Base-by-base conservation (phyloP, 2,113 vertebrate species). In the Urocolius indicus region DNA sequence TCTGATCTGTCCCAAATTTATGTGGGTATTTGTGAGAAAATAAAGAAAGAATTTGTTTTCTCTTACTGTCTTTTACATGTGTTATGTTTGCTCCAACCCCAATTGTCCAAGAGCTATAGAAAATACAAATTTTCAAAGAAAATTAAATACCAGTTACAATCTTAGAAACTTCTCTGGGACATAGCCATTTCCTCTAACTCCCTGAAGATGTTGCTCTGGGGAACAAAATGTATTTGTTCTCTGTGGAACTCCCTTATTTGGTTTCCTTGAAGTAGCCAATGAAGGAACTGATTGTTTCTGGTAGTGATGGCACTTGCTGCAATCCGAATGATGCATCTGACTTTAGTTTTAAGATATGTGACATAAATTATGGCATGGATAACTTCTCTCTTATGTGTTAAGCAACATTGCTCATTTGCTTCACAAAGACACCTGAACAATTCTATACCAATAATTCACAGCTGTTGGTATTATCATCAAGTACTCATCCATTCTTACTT, bases 251-350 rank as follows among this genome's bases (percentile, higher is more conserved):
- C 87, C 23, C 49, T 92, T 94, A 66, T 86, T 91, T 84, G 55
- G 16, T 89, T 93, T 89, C 38, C 52, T 87, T 77, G 84, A 89
- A 96, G 67, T 27, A 81, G 38, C 34, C 69, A n/a, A n/a, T 51
- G 84, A 41, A 84, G 80, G 69, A 81, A 48, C 30, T 78, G 22
- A 51, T 32, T 84, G 63, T 13, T 89, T 62, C 51, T 91, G 87
- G 51, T 72, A 55, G 73, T 1, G 6, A 2, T 10, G 26, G 79
- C 54, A 84, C 68, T 27, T 77, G 55, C 48, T 95, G 72, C 89
- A 69, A 29, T 27, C 62, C 0, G 1, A 66, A 2, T 65, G 65
- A 92, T 54, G 58, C 34, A 65, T 73, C 55, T 80, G 67, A 20
- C 58, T 77, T 38, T 63, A 62, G 27, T 52, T 84, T 76, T 52